phyloP scores from a whole-genome alignment of 2,797 vertebrate genomes.

The Hippopotamyrus pictus region DNA sequence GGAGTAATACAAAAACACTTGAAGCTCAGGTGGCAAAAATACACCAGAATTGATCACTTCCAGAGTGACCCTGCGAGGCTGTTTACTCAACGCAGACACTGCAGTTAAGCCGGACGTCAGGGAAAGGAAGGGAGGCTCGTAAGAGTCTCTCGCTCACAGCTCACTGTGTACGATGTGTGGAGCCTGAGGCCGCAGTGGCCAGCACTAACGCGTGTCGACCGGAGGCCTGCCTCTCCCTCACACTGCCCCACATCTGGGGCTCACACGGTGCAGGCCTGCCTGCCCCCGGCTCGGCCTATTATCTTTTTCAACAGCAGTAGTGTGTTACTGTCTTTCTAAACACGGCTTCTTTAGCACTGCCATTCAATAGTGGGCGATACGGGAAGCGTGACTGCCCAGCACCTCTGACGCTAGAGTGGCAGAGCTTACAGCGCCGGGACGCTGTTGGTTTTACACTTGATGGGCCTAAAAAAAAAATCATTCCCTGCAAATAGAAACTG shows the following conservation, averaged over 20 bases:
- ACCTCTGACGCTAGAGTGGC: neutral
- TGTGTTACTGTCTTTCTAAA: conserved; percentile 67
- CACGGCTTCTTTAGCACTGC: conserved; percentile 61
- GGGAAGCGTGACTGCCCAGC: conserved; percentile 63
- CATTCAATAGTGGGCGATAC: conserved; percentile 69
- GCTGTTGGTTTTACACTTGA: neutral
- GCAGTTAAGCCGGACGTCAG: conserved; percentile 48
- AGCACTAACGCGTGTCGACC: neutral
- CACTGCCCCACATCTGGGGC: neutral
- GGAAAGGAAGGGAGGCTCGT: conserved; percentile 29
- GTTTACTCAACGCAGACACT: conserved; percentile 59
- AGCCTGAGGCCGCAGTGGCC: neutral
- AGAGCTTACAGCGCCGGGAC: neutral
- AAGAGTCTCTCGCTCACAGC: neutral
- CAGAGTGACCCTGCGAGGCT: conserved; percentile 63
- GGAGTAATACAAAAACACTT: conserved; percentile 75
- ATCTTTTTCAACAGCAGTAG: conserved; percentile 52
- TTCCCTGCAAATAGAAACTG: neutral
- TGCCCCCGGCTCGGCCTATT: conserved; percentile 41
- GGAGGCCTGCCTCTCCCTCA: neutral
- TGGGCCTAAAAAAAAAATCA: neutral
- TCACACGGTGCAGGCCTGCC: neutral
- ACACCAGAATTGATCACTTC: conserved; percentile 74
- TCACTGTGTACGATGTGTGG: neutral
- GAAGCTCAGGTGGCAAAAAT: conserved; percentile 81